These are phyloP conservation scores for Euwallacea similis DNA, from an alignment of 1,140 invertebrate genomes.

Conservation along the genomic window DNA sequence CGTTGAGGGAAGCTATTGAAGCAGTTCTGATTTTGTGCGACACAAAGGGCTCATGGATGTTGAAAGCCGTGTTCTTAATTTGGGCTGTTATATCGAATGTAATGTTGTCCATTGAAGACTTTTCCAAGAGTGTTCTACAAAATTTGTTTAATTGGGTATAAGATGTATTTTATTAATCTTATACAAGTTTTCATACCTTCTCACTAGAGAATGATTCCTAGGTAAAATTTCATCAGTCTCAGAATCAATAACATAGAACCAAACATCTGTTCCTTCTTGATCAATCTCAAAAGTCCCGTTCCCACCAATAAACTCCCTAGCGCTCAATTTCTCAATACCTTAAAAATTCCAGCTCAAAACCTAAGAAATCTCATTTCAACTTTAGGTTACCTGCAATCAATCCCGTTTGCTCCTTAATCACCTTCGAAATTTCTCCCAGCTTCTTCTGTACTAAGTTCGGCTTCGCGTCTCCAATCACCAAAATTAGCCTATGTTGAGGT, in stretches of 20 bases:
- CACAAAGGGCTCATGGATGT: conserved; percentile 68
- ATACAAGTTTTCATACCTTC: conserved; percentile 59
- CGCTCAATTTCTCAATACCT: conserved; percentile 75
- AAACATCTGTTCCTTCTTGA: conserved; percentile 77
- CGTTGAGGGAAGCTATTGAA: conserved; percentile 65
- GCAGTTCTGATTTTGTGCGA: conserved; percentile 56
- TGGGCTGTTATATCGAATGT: conserved; percentile 66
- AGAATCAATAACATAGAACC: conserved; percentile 85
- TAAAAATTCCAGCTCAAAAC: background rate
- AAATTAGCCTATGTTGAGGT: conserved; percentile 71
- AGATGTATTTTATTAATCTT: too few relatives aligned
- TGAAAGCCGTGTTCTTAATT: conserved; percentile 66
- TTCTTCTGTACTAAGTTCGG: conserved; percentile 70
- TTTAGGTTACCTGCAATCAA: conserved; percentile 57
- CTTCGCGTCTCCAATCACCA: conserved; percentile 75
- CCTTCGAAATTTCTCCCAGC: conserved; percentile 65
- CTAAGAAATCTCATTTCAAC: background rate
- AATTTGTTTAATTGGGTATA: background rate
- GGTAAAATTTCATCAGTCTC: conserved; percentile 72
- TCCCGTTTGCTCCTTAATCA: conserved; percentile 73
- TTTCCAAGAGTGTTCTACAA: conserved; percentile 60
- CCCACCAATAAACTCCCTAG: conserved; percentile 66
- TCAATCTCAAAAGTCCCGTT: conserved; percentile 77
- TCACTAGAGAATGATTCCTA: conserved; percentile 69
- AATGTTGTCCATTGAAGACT: conserved; percentile 63